Percentiles rank a stretch among this genome's conserved stretches.
Conservation (phyloP, 2,113 vertebrate species). For the Pundamilia nyererei region DNA sequence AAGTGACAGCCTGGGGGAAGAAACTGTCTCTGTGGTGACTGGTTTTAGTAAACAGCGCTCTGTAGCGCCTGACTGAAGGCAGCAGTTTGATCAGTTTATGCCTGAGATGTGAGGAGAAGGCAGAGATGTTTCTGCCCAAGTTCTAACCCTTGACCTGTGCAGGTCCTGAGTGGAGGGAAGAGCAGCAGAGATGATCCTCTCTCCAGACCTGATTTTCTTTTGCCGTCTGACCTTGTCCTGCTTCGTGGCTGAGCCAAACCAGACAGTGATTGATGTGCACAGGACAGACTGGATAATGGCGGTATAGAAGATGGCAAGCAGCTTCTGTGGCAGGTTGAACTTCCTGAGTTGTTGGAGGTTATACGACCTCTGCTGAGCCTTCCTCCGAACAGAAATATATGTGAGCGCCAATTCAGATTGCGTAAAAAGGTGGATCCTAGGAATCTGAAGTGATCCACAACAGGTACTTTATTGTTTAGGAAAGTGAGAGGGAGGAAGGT, state of each 20-base stretch:
- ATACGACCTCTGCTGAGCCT: background rate
- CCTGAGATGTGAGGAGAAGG: background rate
- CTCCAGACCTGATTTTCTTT: background rate
- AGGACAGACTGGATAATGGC: background rate
- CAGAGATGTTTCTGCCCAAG: background rate
- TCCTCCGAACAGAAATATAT: background rate
- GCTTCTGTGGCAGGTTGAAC: background rate
- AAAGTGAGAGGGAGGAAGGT: background rate
- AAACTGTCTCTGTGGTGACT: background rate
- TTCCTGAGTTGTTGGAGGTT: background rate
- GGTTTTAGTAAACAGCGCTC: background rate
- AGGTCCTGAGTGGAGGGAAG: background rate
- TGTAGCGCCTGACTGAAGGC: background rate
- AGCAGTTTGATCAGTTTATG: background rate
- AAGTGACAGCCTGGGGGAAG: background rate
- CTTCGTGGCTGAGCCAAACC: background rate
- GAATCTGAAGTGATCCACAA: background rate
- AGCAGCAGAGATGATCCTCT: background rate
- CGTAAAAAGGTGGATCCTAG: background rate
- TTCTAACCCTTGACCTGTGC: background rate
- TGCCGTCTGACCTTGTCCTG: background rate
- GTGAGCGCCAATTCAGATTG: background rate
- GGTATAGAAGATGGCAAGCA: background rate
- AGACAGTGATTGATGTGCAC: background rate
- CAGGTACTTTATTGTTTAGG: background rate